phyloP scores from a whole-genome alignment of 2,113 vertebrate genomes.

The Xiphophorus hellerii region DNA sequence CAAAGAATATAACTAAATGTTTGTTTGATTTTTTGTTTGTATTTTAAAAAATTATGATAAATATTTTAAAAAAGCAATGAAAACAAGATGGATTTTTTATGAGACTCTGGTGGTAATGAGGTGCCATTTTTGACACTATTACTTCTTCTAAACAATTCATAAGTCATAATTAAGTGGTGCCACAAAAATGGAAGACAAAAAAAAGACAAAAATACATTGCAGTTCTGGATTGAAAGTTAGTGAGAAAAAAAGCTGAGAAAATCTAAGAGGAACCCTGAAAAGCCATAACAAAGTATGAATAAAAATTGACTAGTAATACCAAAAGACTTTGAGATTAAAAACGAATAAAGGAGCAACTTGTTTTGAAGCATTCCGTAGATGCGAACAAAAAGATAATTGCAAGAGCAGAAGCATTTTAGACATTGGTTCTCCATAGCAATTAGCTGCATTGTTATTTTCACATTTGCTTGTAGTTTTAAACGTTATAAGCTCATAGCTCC shows the following conservation, averaged over 20 bases:
- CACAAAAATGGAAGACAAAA: too few relatives aligned
- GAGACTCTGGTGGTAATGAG: too few relatives aligned
- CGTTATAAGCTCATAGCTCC: conserved; percentile 11
- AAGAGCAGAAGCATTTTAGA: not conserved
- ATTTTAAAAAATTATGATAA: too few relatives aligned
- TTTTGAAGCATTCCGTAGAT: not conserved
- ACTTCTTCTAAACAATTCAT: too few relatives aligned
- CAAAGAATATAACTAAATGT: too few relatives aligned
- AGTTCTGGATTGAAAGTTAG: not conserved
- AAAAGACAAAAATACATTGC: not conserved
- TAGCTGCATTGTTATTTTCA: conserved; percentile 35
- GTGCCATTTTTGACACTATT: too few relatives aligned
- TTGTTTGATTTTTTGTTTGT: too few relatives aligned
- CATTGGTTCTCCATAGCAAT: conserved; percentile 23
- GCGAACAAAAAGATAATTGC: not conserved
- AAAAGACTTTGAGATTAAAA: not conserved
- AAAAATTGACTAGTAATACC: not conserved
- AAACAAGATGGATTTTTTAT: too few relatives aligned
- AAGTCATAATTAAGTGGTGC: too few relatives aligned
- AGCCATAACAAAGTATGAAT: not conserved
- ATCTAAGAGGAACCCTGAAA: not conserved
- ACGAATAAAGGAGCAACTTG: not conserved
- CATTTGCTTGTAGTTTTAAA: conserved; percentile 37
- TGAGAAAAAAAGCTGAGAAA: not conserved
- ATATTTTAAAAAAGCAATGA: too few relatives aligned